These are phyloP conservation scores for Pteromalus puparum DNA, from an alignment of 1,140 invertebrate species.

Conservation along the genomic window DNA sequence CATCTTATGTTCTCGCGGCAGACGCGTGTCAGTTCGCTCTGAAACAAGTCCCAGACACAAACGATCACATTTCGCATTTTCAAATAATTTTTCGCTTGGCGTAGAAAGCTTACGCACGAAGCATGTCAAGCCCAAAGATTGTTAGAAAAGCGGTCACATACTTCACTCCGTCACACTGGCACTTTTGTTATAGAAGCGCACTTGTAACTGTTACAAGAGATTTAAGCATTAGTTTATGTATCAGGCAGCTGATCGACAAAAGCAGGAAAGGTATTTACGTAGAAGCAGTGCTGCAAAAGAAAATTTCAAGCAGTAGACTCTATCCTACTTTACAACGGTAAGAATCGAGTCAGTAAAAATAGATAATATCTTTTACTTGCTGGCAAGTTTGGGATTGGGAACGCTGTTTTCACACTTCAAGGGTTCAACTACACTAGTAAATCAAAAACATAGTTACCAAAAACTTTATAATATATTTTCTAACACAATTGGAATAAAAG, in stretches of 20 bases:
- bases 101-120: background rate
- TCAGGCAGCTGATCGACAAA: background rate
- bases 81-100: background rate
- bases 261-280: background rate
- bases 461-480: background rate
- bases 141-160: constrained; percentile 24
- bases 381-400: background rate
- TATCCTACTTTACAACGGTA: background rate
- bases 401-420: too few relatives aligned
- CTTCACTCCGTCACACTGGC: constrained; percentile 7
- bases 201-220: background rate
- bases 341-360: too few relatives aligned
- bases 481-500: background rate
- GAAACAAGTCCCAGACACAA: constrained; percentile 64
- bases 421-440: too few relatives aligned
- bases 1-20: constrained; percentile 85
- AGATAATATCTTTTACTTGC: too few relatives aligned
- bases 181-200: background rate
- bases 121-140: background rate
- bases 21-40: constrained; percentile 85
- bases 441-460: background rate
- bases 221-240: constrained; percentile 25
- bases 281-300: background rate
- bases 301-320: background rate
- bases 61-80: background rate